Base-by-base conservation (phyloP, 2,797 vertebrate species). In the Sciurus vulgaris region DNA sequence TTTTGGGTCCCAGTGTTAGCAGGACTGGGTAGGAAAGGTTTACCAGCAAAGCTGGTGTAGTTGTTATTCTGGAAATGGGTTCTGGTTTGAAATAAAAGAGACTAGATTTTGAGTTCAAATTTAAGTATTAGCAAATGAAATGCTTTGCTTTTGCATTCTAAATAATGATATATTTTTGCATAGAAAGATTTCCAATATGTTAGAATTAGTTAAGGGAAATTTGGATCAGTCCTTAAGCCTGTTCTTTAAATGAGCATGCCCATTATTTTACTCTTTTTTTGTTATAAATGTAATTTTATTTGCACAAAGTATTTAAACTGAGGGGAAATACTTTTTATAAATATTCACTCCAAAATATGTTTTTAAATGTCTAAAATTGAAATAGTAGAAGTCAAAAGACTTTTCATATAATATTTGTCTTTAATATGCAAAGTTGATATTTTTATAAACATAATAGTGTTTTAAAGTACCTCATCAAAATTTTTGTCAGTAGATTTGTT, bases 131-230 rank as follows among this genome's bases (percentile, higher is more conserved):
- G 35, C 44, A 47, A 73, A 49, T 24, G 11, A 95, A 91, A 47
- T 8, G 14, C 28, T n/a, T 6, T 56, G 0, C 7, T 77, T 84
- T 83, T 35, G 17, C 9, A 28, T 18, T 85, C 33, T 79, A 72
- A 63, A 70, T 35, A 86, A 82, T 3, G 17, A 70, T n/a, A 18
- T 4, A 24, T 79, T 44, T 18, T 83, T 95, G 33, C 61, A 11
- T 26, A 87, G n/a, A 14, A 95, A 84, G 67, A 63, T 63, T 83
- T 79, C 59, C 51, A 79, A 6, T 38, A n/a, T 61, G 26, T 5
- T 63, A 63, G n/a, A 88, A 72, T 15, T 74, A 84, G 79, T 95
- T 86, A 88, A 92, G 38, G 47, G 85, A 86, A 74, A 73, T 35
- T 38, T 38, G 26, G 51, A 95, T 14, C 72, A 76, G 86, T 89